Base-by-base conservation (phyloP, 1,140 invertebrate species). In the Pseudomyrmex sp. region DNA sequence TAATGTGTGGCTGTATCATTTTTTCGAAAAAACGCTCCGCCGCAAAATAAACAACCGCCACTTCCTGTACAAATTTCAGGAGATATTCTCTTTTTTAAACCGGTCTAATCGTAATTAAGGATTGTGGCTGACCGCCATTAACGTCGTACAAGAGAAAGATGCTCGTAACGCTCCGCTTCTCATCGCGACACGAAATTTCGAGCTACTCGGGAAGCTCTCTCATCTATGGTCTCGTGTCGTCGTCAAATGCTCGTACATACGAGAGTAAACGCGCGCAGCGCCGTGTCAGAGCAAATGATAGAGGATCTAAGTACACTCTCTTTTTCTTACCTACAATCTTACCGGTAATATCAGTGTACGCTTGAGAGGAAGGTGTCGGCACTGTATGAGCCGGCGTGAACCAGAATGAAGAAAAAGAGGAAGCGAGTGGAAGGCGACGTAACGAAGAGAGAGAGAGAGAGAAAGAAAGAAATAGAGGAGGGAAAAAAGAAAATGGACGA, bases 281-380 rank as follows among this genome's bases (percentile, higher is more conserved):
- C 50, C 70, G 84, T 70, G 65, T 56, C 35, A 48, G 76, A 9
- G 46, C 46, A 85, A 87, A 82, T 87, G 85, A 82, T 56, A 85
- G 77, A 80, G 63, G 63, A 63, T 82, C 75, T 82, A 82, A 82
- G 59, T 82, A 75, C 79, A 50, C 56, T 63, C 58, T 62, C 70
- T 82, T 75, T 75, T 62, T 82, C 58, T 82, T 63, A 52, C 69
- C 58, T 75, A 63, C 61, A 63, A 82, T 82, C 20, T 82, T 52
- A 62, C 70, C 58, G 48, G 58, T 62, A 74, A 82, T 82, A 75
- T 82, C 50, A 63, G 79, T 62, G 61, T 35, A 63, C 26, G 72
- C 61, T 66, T 59, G 59, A 56, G 52, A 76, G 62, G 73, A 66
- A 66, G 74, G 73, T 77, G 82, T 83, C 73, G 73, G 82, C 70